A percentile compares a stretch with the other conserved stretches of the same genome.
Conservation (phyloP, 2,797 vertebrate genomes). For the Vespertilio murinus region DNA sequence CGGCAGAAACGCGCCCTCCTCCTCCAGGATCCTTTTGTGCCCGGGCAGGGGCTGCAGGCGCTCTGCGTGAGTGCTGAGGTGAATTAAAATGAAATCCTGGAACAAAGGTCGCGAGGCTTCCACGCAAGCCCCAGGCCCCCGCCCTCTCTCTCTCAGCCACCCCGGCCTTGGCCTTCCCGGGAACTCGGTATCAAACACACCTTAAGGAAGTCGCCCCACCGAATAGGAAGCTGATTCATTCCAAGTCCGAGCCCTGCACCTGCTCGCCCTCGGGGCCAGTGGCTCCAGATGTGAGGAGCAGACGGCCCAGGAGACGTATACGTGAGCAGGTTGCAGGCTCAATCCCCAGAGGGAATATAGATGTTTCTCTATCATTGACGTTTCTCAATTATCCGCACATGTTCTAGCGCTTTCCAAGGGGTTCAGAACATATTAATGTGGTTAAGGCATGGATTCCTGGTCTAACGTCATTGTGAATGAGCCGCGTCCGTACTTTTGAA, state of each 20-base stretch:
- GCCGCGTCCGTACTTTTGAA: no score
- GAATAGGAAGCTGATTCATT: not conserved
- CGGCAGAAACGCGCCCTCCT: not conserved
- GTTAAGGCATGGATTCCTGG: not conserved
- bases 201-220: constrained; percentile 2
- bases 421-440: not conserved
- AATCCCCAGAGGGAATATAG: no score
- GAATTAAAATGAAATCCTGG: not conserved
- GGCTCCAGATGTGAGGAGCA: not conserved
- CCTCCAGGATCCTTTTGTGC: accelerated
- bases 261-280: accelerated
- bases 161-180: accelerated
- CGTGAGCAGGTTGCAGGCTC: no score
- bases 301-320: not conserved
- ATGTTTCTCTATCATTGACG: no score
- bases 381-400: not conserved
- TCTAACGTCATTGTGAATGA: not conserved
- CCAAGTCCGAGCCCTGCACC: constrained; percentile 39
- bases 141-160: not conserved
- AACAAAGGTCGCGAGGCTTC: not conserved
- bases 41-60: not conserved
- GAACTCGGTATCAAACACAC: not conserved
- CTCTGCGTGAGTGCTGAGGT: not conserved
- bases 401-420: not conserved
- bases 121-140: not conserved